Evolutionary conservation across 2,113 vertebrate species (phyloP).

Genomic region (Cebus imitator): DNA sequence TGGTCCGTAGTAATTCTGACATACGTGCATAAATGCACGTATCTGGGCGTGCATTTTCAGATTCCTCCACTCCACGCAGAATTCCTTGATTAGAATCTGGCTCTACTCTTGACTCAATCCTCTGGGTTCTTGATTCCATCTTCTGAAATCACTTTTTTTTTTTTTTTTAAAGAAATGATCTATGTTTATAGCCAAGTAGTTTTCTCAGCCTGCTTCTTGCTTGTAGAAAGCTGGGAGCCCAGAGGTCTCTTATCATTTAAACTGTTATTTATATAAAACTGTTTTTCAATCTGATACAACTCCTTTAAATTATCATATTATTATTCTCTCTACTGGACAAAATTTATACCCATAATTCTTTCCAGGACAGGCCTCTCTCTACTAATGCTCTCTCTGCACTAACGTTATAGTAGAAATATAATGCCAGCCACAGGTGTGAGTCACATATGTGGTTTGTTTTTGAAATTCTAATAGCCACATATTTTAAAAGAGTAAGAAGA

Average conservation of each 20-base stretch:
- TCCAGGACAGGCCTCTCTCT: neutral
- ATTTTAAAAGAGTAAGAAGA: neutral
- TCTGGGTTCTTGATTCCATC: neutral
- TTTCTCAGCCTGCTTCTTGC: neutral
- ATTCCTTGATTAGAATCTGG: neutral
- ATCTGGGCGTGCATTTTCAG: neutral
- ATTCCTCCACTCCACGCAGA: neutral
- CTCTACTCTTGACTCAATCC: neutral
- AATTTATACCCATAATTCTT: neutral
- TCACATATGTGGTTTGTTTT: neutral
- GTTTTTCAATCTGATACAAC: neutral
- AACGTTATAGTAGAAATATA: neutral
- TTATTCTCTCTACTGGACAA: neutral
- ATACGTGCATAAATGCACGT: neutral
- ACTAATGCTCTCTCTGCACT: neutral
- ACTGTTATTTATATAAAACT: neutral
- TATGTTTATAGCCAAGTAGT: neutral
- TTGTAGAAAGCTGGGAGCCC: neutral
- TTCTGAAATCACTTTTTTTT: conserved; percentile 34
- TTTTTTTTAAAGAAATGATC: neutral
- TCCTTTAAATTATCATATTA: neutral
- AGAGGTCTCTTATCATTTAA: neutral
- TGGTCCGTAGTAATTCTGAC: neutral
- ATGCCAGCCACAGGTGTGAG: neutral
- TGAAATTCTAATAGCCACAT: neutral